Evolutionary conservation across 2,113 vertebrate genomes (phyloP), one percentile per base, ranked within the genome.

Genomic region (Tapirus terrestris): DNA sequence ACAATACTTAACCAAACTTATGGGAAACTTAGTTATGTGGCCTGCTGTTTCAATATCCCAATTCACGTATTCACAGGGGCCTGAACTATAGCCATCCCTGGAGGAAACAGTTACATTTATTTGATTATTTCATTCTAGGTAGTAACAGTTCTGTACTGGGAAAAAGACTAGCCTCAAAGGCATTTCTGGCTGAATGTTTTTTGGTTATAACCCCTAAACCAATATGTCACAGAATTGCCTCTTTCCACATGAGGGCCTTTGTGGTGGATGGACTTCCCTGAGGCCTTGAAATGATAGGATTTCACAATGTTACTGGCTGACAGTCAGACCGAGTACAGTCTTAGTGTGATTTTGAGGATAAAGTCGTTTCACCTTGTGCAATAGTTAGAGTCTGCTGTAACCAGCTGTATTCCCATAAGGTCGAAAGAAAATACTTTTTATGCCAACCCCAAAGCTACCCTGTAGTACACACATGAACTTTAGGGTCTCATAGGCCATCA

Each of bases 351-450:
- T 87, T 67, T n/a, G 56, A 39, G 90, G 53, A 75, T 79, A 97
- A 96, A 96, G 96, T 89, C 75, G 91, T 58, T 91, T 33, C 0
- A 70, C 20, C 51, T 96, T 96, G 63, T 90, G 94, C 79, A 96
- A 90, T 53, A 70, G 89, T 61, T 91, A 87, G 68, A 84, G 65
- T 16, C 48, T 95, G 45, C 43, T 68, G 8, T 76, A 92, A 72
- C 7, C 29, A 95, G 58, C 56, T 76, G 10, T 2, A 9, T 20
- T 92, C 13, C 48, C 43, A 39, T 25, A 56, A 70, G n/a, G 9
- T 58, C 5, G 4, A 48, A 81, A 67, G 61, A 88, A 76, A 82
- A 63, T 16, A 53, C 12, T 81, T 94, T 84, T 73, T 65, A 43
- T 89, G 53, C 43, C 65, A 88, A 60, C n/a, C 29, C 18, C 17